Evolutionary conservation across 2,113 vertebrate species (phyloP), one percentile per base, ranked within the genome.

Genomic region (Syrrhaptes paradoxus): DNA sequence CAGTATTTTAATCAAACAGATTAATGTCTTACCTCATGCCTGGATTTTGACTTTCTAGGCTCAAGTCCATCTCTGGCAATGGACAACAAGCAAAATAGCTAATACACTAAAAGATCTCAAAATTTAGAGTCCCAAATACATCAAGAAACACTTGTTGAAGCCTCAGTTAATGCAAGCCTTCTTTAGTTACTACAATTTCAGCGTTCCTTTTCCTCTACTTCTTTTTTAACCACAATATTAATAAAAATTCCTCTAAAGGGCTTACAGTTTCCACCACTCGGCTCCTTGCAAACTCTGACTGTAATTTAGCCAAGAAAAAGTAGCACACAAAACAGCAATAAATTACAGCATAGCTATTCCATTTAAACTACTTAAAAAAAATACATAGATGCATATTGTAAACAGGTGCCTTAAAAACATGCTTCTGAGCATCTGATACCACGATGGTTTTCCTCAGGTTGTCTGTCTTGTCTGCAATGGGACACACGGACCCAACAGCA

Each of bases 361-460:
- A 73, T 31, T 65, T 57, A 54, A 72, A 66, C 85, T 94, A 93
- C 68, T 61, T 54, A 26, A 19, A 72, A 89, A 21, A 54, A 73
- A 55, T 31, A 81, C 17, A 25, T 29, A 62, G 49, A 59, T 70
- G 63, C 78, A 57, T 28, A 31, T 24, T 93, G 93, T 94, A 78
- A 95, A 95, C 85, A 67, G 68, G 70, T 94, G 90, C 59, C 61
- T 94, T 67, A 93, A 78, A 91, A 94, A 87, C 94, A 95, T 95
- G 94, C 92, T 90, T 86, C 79, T 84, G 86, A 86, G 90, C 88
- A 72, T 84, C 67, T 25, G 32, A 31, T 31, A 52, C 18, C 19
- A 57, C 36, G 31, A 20, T 25, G 22, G 19, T 72, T 81, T 63
- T 49, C 65, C n/a, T 17, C 31, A 17, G 41, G 17, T 13, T 17